A percentile compares a stretch with the other conserved stretches of the same genome.
These are phyloP conservation scores for Cranoglanis bouderius DNA, from an alignment of 2,113 vertebrate genomes.

Conservation along the genomic window DNA sequence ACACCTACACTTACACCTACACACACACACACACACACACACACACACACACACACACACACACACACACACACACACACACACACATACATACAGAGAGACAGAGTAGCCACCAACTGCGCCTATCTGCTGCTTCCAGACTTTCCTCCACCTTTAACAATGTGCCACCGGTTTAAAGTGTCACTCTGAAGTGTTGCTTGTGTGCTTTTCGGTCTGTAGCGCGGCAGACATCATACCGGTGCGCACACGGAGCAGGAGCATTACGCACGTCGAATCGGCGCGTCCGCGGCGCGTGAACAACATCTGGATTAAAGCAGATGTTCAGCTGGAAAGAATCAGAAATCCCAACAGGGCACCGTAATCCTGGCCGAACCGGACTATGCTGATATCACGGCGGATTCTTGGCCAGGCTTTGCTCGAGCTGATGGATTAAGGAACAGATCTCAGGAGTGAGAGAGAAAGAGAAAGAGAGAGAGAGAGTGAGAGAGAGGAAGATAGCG, in stretches of 20 bases:
- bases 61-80: background rate
- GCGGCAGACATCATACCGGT: background rate
- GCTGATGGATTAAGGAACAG: conserved; percentile 30
- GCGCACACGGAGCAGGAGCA: background rate
- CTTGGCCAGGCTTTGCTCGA: background rate
- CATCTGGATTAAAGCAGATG: conserved; percentile 17
- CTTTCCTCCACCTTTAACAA: background rate
- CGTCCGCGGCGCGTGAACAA: background rate
- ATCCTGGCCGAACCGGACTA: background rate
- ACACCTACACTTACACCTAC: background rate
- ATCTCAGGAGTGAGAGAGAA: background rate
- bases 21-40: background rate
- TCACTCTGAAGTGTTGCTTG: background rate
- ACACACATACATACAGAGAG: too few relatives aligned
- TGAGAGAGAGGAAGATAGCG: background rate
- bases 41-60: background rate
- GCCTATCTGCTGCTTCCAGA: background rate
- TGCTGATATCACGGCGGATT: conserved; percentile 4
- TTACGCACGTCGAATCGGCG: background rate
- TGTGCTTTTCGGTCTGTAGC: background rate
- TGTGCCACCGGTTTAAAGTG: background rate
- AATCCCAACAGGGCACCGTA: background rate
- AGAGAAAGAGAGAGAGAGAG: conserved; percentile 6
- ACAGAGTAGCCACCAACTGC: background rate
- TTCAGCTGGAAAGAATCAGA: background rate